phyloP scores from a whole-genome alignment of 1,140 invertebrate genomes.

The Oscheius sp. region DNA sequence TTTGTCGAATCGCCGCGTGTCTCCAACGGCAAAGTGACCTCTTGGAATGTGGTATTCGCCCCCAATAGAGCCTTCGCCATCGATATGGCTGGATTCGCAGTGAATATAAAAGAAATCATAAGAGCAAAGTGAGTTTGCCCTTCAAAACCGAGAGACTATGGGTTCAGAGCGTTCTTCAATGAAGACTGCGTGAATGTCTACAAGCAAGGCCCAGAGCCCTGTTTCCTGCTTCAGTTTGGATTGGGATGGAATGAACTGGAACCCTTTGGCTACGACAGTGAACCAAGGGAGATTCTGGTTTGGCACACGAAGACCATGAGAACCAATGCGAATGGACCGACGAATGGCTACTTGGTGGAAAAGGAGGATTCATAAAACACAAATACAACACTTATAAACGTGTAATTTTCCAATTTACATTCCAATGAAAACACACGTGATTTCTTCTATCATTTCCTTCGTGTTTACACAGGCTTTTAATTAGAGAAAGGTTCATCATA shows the following conservation, averaged over 20 bases:
- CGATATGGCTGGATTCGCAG: conserved; percentile 97
- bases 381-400: too few relatives aligned
- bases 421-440: too few relatives aligned
- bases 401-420: too few relatives aligned
- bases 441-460: too few relatives aligned
- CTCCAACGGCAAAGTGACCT: conserved; percentile 44
- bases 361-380: too few relatives aligned
- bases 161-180: conserved; percentile 75
- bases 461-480: too few relatives aligned
- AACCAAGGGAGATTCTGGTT: conserved; percentile 74
- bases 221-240: conserved; percentile 78
- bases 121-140: conserved; percentile 63
- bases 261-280: conserved; percentile 37
- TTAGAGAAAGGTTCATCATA: too few relatives aligned
- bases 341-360: conserved; percentile 29
- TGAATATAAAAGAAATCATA: conserved; percentile 78
- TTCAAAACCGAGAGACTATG: background rate
- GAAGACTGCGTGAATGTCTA: conserved; percentile 70
- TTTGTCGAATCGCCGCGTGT: conserved; percentile 57
- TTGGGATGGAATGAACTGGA: conserved; percentile 70
- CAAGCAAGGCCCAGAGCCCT: conserved; percentile 82
- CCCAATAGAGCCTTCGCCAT: conserved; percentile 86
- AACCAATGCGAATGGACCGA: background rate
- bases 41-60: conserved; percentile 76
- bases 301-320: conserved; percentile 94